Evolutionary conservation across 2,888 invertebrate genomes (phyloP).

Genomic region (Tiliacea aurago): DNA sequence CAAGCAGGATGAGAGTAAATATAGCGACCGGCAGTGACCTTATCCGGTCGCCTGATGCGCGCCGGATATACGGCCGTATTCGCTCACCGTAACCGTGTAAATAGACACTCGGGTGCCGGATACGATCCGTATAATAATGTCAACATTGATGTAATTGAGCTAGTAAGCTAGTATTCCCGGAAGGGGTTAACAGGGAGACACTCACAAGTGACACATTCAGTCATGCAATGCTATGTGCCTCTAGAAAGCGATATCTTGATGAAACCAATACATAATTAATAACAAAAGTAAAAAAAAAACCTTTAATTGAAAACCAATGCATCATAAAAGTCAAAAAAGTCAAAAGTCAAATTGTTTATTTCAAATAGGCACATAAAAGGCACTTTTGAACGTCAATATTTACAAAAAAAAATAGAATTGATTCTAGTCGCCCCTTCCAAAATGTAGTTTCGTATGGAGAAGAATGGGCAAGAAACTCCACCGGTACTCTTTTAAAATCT

Average conservation of each 20-base stretch:
- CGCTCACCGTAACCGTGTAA: constrained; percentile 36
- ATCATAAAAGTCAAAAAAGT: too few relatives aligned
- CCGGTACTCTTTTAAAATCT: too few relatives aligned
- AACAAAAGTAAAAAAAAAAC: not conserved
- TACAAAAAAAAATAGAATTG: too few relatives aligned
- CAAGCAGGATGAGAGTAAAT: constrained; percentile 40
- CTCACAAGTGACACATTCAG: not conserved
- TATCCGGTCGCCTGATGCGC: constrained; percentile 24
- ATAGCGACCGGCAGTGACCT: constrained; percentile 31
- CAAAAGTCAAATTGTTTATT: too few relatives aligned
- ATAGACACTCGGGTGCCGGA: constrained; percentile 42
- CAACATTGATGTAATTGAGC: constrained; percentile 47
- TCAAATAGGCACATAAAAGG: too few relatives aligned
- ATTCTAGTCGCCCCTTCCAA: too few relatives aligned
- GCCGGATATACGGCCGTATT: constrained; percentile 32
- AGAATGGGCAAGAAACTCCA: too few relatives aligned
- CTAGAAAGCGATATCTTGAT: not conserved
- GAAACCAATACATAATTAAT: not conserved
- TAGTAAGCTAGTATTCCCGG: not conserved
- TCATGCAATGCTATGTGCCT: not conserved
- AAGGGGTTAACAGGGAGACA: not conserved
- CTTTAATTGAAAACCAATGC: not conserved
- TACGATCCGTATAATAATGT: constrained; percentile 46
- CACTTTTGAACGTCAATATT: too few relatives aligned
- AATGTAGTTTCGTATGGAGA: too few relatives aligned